Evolutionary conservation across 2,797 vertebrate species (phyloP).

Genomic region (Scarus forsteni): DNA sequence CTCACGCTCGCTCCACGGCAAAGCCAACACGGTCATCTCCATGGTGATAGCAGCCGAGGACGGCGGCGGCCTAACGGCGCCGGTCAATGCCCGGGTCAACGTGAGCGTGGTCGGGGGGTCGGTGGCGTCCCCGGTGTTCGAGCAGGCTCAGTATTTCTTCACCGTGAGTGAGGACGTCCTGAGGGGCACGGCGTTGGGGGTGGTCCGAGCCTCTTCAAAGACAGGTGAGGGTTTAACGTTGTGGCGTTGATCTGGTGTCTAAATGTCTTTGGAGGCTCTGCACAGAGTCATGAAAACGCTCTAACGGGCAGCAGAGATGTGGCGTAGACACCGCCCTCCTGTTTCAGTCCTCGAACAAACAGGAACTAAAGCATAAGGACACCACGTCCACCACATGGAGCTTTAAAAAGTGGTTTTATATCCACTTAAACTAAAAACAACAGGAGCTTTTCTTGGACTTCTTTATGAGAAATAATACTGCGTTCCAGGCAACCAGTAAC

Average conservation of each 20-base stretch:
- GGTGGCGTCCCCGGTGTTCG: slow-evolving; percentile 90
- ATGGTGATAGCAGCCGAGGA: slow-evolving; percentile 93
- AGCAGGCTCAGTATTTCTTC: slow-evolving; percentile 95
- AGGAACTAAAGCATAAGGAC: slow-evolving; percentile 61
- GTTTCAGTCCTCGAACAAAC: slow-evolving; percentile 56
- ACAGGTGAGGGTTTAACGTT: slow-evolving; percentile 69
- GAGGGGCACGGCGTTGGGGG: slow-evolving; percentile 89
- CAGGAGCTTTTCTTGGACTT: no score
- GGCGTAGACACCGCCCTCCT: slow-evolving; percentile 26
- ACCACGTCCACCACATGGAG: slow-evolving; percentile 64
- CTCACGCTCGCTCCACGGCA: slow-evolving; percentile 91
- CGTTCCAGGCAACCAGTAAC: no score
- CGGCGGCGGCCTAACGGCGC: slow-evolving; percentile 89
- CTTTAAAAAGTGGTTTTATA: no score
- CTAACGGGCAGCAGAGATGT: slow-evolving; percentile 41
- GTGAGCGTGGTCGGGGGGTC: slow-evolving; percentile 94
- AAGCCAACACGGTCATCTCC: slow-evolving; percentile 92
- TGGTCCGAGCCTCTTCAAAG: slow-evolving; percentile 86
- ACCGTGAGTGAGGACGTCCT: slow-evolving; percentile 90
- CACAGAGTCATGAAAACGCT: slow-evolving; percentile 21
- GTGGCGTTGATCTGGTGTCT: slow-evolving; percentile 1
- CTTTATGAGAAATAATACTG: no score
- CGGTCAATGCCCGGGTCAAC: slow-evolving; percentile 90
- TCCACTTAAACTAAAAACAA: no score
- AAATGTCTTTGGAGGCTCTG: not conserved